These are phyloP conservation scores for Desmophyllum pertusum DNA, from an alignment of 92 coral and sea anemone species.

Conservation along the genomic window DNA sequence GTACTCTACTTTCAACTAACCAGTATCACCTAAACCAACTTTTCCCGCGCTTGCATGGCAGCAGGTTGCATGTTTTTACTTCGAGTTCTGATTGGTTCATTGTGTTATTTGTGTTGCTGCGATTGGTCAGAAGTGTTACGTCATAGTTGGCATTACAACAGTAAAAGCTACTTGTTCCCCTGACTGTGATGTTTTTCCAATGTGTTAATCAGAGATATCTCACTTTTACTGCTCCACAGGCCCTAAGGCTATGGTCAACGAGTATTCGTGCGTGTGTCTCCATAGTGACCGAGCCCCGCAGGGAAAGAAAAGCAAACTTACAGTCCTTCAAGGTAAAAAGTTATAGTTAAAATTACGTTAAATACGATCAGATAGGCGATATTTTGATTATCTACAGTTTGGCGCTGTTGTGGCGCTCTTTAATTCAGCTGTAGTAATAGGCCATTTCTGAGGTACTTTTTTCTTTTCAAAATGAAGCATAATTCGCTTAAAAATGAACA, in stretches of 20 bases:
- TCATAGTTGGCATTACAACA: no score
- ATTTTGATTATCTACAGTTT: no score
- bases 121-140: background rate
- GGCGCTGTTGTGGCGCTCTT: no score
- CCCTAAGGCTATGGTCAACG: constrained; percentile 92
- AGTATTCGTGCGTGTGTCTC: constrained; percentile 90
- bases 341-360: background rate
- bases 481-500: no score
- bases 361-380: no score
- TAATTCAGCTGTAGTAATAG: no score
- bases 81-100: background rate
- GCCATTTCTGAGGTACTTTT: background rate
- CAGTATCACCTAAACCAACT: background rate
- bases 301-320: constrained; percentile 84
- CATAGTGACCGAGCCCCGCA: constrained; percentile 92
- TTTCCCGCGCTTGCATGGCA: background rate
- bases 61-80: background rate
- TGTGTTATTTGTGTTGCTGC: background rate
- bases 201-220: background rate
- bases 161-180: no score
- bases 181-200: no score
- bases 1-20: background rate
- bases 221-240: constrained; percentile 40
- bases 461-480: no score
- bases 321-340: constrained; percentile 83